Evolutionary conservation across 64 coral and sea anemone genomes (phyloP).

Genomic region (Pocillopora verrucosa): DNA sequence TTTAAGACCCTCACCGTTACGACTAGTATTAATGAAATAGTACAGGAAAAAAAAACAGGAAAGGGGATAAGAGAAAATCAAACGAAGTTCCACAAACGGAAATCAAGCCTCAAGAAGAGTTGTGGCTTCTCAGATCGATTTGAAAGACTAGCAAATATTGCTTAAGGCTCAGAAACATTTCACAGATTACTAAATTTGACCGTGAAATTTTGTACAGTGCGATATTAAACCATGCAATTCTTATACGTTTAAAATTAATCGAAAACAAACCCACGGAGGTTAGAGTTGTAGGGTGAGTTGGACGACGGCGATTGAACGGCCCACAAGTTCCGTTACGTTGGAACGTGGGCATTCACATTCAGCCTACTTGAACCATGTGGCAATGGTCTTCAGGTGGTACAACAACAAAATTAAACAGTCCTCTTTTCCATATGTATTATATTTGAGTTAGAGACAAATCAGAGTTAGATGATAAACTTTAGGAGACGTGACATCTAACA

Average conservation of each 20-base stretch:
- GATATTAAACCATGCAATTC: too few relatives aligned
- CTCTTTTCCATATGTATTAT: neutral
- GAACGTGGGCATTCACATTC: neutral
- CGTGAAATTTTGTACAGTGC: too few relatives aligned
- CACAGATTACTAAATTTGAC: too few relatives aligned
- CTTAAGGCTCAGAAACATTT: too few relatives aligned
- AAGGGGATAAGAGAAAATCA: neutral
- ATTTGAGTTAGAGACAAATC: neutral
- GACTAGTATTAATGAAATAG: neutral
- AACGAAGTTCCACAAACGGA: neutral
- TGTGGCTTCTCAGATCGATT: neutral
- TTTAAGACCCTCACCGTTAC: neutral
- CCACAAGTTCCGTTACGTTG: neutral
- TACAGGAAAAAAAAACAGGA: neutral
- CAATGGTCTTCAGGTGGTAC: neutral
- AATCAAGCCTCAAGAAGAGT: neutral
- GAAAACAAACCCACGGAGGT: neutral
- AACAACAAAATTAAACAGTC: neutral
- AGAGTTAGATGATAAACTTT: neutral
- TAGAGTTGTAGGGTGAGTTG: neutral
- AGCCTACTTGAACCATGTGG: neutral
- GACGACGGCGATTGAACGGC: too few relatives aligned
- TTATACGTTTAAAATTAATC: too few relatives aligned
- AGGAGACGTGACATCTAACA: neutral
- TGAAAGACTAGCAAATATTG: too few relatives aligned